Base-by-base conservation (phyloP, 2,797 vertebrate species). In the Onychomys torridus region DNA sequence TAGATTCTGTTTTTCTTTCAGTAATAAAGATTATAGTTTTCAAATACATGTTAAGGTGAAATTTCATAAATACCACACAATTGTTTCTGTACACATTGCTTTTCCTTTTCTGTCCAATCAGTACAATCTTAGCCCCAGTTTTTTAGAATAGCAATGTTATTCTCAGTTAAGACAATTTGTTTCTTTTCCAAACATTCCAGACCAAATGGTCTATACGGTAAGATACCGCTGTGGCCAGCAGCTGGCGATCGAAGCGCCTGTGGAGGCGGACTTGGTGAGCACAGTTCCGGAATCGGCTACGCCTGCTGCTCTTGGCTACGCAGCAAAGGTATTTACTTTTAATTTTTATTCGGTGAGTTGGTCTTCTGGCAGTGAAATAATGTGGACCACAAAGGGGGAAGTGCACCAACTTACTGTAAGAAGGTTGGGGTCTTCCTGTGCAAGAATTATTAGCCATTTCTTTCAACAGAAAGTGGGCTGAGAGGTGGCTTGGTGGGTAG, bases 201-300 rank as follows among this genome's bases (percentile, higher is more conserved):
- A 99, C 96, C 99, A 99, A 98, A 99, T 99, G 99, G 99, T 99
- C 34, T 99, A 99, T 96, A 99, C 99, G 0, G 99, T 99, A 82
- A 98, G 99, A 95, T 99, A 99, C 95, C 99, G 99, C 93, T 99
- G 99, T n/a, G 99, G 99, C 88, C 99, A 99, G 93, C 99, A 99
- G 98, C 98, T 99, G 78, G 99, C 99, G 65, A 99, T 99, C 2
- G 99, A 99, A 98, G 99, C 99, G 11, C 99, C 99, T 0, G 99
- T 99, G 95, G 99, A 99, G 52, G 99, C 99, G n/a, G 99, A 99
- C 93, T 97, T 99, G 97, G 99, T 99, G 97, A 99, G 99, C 99
- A 99, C 99, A 0, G 99, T 99, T 94, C 99, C 99, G 0, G 99
- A 99, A 98, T 99, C 99, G 43, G 99, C 99, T 5, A 99, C 99